Evolutionary conservation across 2,797 vertebrate species (phyloP), one percentile per base, ranked within the genome.

Genomic region (Odontamblyopus rebecca): DNA sequence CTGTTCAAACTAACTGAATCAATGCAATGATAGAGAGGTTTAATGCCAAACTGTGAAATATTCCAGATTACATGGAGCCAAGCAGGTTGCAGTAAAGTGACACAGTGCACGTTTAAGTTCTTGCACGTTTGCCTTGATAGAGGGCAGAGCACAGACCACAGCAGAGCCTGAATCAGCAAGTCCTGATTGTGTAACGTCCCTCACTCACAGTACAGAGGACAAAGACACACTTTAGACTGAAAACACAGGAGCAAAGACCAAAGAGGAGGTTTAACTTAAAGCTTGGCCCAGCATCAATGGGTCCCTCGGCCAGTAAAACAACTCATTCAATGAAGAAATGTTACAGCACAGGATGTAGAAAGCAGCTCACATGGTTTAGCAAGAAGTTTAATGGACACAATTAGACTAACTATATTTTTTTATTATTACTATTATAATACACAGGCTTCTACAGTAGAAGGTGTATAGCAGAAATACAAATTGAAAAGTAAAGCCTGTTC

Each of bases 161-260:
- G 44, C 44, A 48, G 44, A 15, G 69, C 81, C 90, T 90, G 91
- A 92, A 86, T 90, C 91, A 91, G 92, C 87, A 41, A 82, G 85
- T 85, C 72, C n/a, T 75, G 72, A 44, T 89, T 91, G 90, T 88
- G 90, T 85, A 91, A 91, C 87, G 87, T 16, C 83, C 75, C 89
- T 56, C 84, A 80, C 74, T 70, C 26, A 82, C 69, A 78, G 29
- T 57, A 72, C 73, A 77, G 26, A 30, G 50, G 41, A 82, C 80
- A 85, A 81, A 81, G 73, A 68, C 73, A 81, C 63, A 67, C 74
- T 75, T 23, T 78, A 82, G 81, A 79, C 70, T 67, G 77, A 72
- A 89, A 87, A 85, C 82, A 72, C 76, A 76, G 80, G 77, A 73
- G 77, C 71, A 85, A 70, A 80, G 77, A 80, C 44, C 54, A 26